Evolutionary conservation across 1,140 invertebrate genomes (phyloP).

Genomic region (Pararge aegeria): DNA sequence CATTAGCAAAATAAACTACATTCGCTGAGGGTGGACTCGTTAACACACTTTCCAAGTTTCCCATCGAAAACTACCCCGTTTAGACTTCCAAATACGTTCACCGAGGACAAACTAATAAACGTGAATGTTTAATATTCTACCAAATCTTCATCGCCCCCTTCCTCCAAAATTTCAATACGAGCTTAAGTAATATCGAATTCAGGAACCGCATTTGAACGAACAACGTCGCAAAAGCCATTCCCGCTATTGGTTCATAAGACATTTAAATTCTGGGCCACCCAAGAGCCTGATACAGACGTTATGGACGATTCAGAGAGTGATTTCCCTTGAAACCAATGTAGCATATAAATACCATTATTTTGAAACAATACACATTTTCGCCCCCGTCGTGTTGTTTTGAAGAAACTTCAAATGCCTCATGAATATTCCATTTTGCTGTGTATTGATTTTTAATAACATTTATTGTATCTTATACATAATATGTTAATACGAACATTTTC

Average conservation of each 20-base stretch:
- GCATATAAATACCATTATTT: conserved; percentile 78
- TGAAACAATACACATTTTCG: conserved; percentile 73
- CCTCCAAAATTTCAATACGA: conserved; percentile 67
- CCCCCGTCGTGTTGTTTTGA: conserved; percentile 58
- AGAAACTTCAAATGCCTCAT: conserved; percentile 51
- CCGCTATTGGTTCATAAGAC: conserved; percentile 33
- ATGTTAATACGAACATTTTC: conserved; percentile 1
- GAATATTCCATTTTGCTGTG: conserved; percentile 45
- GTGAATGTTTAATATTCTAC: conserved; percentile 77
- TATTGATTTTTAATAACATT: conserved; percentile 32
- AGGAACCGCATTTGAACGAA: conserved; percentile 36
- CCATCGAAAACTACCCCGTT: conserved; percentile 69
- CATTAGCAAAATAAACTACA: conserved; percentile 69
- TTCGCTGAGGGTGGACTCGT: conserved; percentile 58
- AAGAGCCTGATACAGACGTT: conserved; percentile 57
- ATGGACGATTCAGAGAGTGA: conserved; percentile 73
- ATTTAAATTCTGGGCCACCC: conserved; percentile 25
- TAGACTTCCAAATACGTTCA: conserved; percentile 70
- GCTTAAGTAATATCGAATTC: conserved; percentile 72
- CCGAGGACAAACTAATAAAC: conserved; percentile 77
- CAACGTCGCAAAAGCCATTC: conserved; percentile 40
- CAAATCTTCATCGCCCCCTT: conserved; percentile 64
- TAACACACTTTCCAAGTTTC: conserved; percentile 75
- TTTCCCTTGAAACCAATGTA: conserved; percentile 79
- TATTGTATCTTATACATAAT: not conserved